Evolutionary conservation across 1,140 invertebrate species (phyloP).

Genomic region (Halyomorpha halys): DNA sequence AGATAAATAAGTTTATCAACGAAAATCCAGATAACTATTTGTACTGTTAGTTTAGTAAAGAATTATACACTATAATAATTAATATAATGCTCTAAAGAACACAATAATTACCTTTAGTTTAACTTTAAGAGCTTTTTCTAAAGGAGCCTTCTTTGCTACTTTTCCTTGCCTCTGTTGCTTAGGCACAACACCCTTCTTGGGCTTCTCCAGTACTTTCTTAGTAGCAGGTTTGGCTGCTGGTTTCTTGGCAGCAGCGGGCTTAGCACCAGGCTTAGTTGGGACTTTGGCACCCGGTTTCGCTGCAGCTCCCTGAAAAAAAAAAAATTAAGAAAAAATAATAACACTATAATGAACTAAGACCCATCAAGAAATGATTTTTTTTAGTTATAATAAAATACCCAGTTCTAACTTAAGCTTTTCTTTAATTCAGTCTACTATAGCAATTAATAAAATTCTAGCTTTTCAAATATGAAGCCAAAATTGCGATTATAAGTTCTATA

Average conservation of each 20-base stretch:
- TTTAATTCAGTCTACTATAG: no score
- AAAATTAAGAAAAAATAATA: not conserved
- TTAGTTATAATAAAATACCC: no score
- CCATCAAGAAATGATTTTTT: no score
- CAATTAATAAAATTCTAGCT: no score
- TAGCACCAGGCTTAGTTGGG: slow-evolving; percentile 45
- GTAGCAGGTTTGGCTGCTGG: slow-evolving; percentile 36
- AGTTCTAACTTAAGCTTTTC: no score
- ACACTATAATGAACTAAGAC: no score
- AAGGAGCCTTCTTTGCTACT: slow-evolving; percentile 32
- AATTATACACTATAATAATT: not conserved
- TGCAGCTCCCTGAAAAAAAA: slow-evolving; percentile 34
- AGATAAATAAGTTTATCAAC: no score
- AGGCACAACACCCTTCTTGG: slow-evolving; percentile 32
- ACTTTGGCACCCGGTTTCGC: slow-evolving; percentile 44
- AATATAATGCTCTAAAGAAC: no score
- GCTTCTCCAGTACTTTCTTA: slow-evolving; percentile 31
- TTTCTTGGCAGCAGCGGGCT: slow-evolving; percentile 37
- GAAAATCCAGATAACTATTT: no score
- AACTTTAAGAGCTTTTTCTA: slow-evolving; percentile 52
- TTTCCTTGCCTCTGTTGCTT: slow-evolving; percentile 35
- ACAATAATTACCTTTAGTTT: slow-evolving; percentile 63
- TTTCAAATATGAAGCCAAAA: no score
- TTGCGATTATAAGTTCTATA: no score
- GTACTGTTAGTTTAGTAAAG: no score